phyloP scores from a whole-genome alignment of 2,888 invertebrate genomes.

The Bombyx huttoni region DNA sequence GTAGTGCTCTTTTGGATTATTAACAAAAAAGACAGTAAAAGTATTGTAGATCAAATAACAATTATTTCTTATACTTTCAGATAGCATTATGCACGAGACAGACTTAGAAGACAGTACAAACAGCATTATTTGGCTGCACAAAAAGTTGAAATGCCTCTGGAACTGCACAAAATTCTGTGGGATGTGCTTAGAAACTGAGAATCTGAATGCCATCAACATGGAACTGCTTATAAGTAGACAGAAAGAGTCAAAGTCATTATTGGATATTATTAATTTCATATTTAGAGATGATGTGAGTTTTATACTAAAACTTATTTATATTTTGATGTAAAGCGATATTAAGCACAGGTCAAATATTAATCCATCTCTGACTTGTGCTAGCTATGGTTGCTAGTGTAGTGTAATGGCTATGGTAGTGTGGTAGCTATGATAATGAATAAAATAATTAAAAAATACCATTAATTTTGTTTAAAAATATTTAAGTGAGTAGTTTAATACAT shows the following conservation, averaged over 20 bases:
- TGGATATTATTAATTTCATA: constrained; percentile 27
- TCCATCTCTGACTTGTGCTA: too few relatives aligned
- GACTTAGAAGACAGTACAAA: neutral
- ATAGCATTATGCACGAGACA: neutral
- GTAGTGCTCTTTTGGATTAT: too few relatives aligned
- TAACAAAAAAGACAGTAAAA: neutral
- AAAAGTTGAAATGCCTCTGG: constrained; percentile 21
- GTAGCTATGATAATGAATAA: too few relatives aligned
- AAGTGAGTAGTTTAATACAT: too few relatives aligned
- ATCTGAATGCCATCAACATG: constrained; percentile 17
- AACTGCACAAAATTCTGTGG: constrained; percentile 23
- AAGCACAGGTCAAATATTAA: too few relatives aligned
- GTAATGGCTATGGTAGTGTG: too few relatives aligned
- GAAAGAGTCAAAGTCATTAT: constrained; percentile 18
- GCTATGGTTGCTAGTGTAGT: too few relatives aligned
- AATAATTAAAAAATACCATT: too few relatives aligned
- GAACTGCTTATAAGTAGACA: constrained; percentile 24
- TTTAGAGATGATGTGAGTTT: constrained; percentile 32
- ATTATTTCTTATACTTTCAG: neutral
- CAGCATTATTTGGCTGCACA: constrained; percentile 21
- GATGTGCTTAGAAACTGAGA: constrained; percentile 22
- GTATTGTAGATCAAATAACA: neutral
- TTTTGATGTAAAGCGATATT: too few relatives aligned
- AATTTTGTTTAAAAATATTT: too few relatives aligned
- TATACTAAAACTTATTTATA: neutral